Base-by-base conservation (phyloP, 2,113 vertebrate genomes). In the Chaenocephalus aceratus region DNA sequence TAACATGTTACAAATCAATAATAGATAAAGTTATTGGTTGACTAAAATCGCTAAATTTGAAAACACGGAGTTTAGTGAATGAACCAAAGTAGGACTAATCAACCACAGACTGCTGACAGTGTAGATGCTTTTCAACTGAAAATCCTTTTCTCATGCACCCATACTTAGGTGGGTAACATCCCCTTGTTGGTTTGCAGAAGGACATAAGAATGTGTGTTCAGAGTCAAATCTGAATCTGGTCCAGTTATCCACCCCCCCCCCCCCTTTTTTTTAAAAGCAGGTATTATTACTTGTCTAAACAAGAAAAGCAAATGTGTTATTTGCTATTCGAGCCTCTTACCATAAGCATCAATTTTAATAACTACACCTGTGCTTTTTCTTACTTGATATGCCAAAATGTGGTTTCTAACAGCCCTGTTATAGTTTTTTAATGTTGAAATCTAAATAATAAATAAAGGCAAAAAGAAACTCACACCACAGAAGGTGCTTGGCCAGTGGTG, bases 401-500 rank as follows among this genome's bases (percentile, higher is more conserved):
- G 30, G 3, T 45, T 10, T 26, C 2, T 52, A 36, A 71, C 49
- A 16, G 58, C 26, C 6, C 61, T 34, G 10, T 11, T 13, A n/a
- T 18, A 13, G 9, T 30, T 9, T 23, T 10, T 13, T 15, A 41
- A 51, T 16, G 6, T 46, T 2, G 11, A 26, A 57, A 1, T 23
- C 21, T 4, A 59, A 63, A 56, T 16, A 21, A 18, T 18, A 13
- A 21, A n/a, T 23, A 57, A 73, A 53, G 5, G 34, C 18, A 30
- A 34, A 18, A 8, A 64, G 16, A 70, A 45, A 89, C 94, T 88
- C 81, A 95, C 95, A 26, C 2, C 71, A 58, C 95, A 96, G 85
- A 95, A 95, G 14, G 95, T 95, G 46, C 3, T 64, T 41, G 95
- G 95, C 95, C 95, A 96, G 67, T 95, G 94, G 51, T 95, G 95